Evolutionary conservation across 1,140 invertebrate species (phyloP).

Genomic region (Leguminivora glycinivorella): DNA sequence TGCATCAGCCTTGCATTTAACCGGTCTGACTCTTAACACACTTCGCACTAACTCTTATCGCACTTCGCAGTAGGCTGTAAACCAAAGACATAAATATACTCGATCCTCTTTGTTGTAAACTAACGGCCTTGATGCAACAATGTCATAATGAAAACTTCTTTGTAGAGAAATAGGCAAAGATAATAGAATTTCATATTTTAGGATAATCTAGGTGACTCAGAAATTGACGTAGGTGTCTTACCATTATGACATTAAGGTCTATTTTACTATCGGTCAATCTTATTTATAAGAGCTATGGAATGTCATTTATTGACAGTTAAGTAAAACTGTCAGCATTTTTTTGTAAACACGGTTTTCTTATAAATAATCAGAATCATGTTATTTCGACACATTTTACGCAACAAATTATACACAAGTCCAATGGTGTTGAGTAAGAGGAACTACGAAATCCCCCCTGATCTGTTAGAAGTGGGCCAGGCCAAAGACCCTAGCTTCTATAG

Average conservation of each 20-base stretch:
- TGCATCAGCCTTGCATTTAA: no score
- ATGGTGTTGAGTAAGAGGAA: conserved; percentile 35
- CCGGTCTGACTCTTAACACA: no score
- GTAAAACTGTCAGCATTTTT: neutral
- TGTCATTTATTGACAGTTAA: neutral
- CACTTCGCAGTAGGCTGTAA: no score
- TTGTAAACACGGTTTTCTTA: neutral
- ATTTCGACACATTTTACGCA: neutral
- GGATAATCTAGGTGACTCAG: neutral
- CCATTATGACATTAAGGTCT: neutral
- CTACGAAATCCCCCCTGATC: conserved; percentile 81
- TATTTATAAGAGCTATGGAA: neutral
- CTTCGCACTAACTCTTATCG: no score
- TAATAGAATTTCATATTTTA: no score
- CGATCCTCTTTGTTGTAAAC: no score
- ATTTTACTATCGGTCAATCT: neutral
- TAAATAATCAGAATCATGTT: neutral
- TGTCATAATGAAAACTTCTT: no score
- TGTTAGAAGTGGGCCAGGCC: conserved; percentile 80
- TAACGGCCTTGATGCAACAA: no score
- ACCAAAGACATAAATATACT: no score
- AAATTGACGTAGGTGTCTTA: neutral
- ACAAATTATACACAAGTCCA: conserved; percentile 8
- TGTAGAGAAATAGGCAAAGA: no score
- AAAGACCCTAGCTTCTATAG: conserved; percentile 84